Base-by-base conservation (phyloP, 2,888 invertebrate species). In the Microdon myrmicae region DNA sequence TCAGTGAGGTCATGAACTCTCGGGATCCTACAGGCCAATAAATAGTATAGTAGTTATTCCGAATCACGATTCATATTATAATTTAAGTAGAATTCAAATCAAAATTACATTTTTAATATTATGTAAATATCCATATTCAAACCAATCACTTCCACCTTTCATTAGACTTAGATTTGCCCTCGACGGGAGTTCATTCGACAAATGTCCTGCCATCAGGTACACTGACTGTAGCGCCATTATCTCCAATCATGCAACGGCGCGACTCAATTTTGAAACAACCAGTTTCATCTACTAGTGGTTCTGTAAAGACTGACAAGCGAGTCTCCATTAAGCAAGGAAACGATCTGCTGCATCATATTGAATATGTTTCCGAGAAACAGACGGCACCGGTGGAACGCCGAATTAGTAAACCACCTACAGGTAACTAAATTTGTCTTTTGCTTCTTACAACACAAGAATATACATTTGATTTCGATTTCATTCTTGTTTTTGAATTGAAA, bases 261-360 rank as follows among this genome's bases (percentile, higher is more conserved):
- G 80, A 80, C 68, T 79, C 80, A 4, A 80, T 80, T 60, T 68
- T 80, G 8, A 80, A 80, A 59, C 79, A 78, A 19, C 59, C 70
- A 8, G 68, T 66, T 32, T 66, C 67, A 32, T 55, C 48, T 10
- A 45, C 23, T 12, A 74, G 75, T 56, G 76, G 75, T 26, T 73
- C 74, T 59, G 69, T 74, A 4, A 78, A 76, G 67, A 61, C 69
- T 53, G 79, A 80, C 45, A 79, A 79, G 59, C 73, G 79, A 20
- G 79, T 80, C 43, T 80, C 80, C 45, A 80, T 80, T 53, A 78
- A 77, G 68, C 69, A 70, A 28, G 68, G 69, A 37, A 68, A 68
- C 45, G 58, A 67, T 34, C 41, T 68, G 38, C 17, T 74, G 31
- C 55, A 76, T 10, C 76, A 77, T 68, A 67, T 79, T 25, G 79